Base-by-base conservation (phyloP, 2,113 vertebrate genomes). In the Amazona vittata region DNA sequence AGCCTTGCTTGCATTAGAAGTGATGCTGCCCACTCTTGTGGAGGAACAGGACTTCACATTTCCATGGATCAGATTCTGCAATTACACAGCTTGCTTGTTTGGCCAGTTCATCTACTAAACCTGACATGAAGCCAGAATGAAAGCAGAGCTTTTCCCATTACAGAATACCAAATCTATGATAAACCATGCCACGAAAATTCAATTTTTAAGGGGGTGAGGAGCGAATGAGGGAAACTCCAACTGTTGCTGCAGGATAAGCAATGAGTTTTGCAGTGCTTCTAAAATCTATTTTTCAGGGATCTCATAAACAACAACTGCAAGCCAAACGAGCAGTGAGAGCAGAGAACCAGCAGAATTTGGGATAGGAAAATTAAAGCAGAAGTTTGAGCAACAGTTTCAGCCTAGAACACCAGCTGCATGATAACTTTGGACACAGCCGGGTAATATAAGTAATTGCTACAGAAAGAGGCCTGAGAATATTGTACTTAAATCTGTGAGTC, bases 111-210 rank as follows among this genome's bases (percentile, higher is more conserved):
- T 86, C 76, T 53, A 94, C 78, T 95, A 83, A 95, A 76, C 35
- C 93, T 94, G 93, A 97, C 83, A 79, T 1, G 0, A 83, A 96
- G 93, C 95, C 96, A 96, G 90, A 67, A 87, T 19, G 81, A 94
- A 97, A 95, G 75, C 89, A 86, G 86, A 96, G 85, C 90, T 92
- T 97, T 97, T 96, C 95, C 94, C 94, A 86, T 97, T 90, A 94
- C 88, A 90, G 94, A 96, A 96, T 85, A 93, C 86, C 82, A 94
- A 86, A 95, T 94, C 89, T 94, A 96, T 95, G 94, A 93, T 94
- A 96, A 96, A 44, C 79, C 80, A 90, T 15, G 3, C 83, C 46
- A 77, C 25, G 26, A 90, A 96, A 78, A 80, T 52, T 35, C 14
- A 70, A 65, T 96, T 96, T 77, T 96, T 85, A 94, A 96, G 93